These are phyloP conservation scores for Metalampra italica DNA, from an alignment of 2,888 invertebrate species.

Conservation along the genomic window DNA sequence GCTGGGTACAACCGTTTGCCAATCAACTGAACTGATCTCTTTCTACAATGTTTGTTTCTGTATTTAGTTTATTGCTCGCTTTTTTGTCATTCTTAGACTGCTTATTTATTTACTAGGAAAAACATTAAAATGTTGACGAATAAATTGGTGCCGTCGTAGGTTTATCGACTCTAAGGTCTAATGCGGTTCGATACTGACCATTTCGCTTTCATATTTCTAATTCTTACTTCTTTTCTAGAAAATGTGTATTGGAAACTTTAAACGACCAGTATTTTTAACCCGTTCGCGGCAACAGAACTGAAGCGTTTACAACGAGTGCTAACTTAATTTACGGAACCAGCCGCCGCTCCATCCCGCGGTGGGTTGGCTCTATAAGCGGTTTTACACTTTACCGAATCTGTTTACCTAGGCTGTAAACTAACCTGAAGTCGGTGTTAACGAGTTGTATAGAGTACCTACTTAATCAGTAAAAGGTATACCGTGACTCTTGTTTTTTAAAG, in stretches of 20 bases:
- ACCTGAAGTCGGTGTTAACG: slow-evolving; percentile 12
- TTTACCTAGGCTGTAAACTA: slow-evolving; percentile 26
- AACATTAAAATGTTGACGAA: no score
- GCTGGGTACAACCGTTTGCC: neutral
- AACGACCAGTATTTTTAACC: neutral
- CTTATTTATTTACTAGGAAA: no score
- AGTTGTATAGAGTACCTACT: neutral
- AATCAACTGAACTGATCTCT: no score
- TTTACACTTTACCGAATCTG: slow-evolving; percentile 39
- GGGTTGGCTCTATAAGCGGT: slow-evolving; percentile 30
- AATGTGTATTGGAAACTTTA: no score
- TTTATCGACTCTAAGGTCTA: no score
- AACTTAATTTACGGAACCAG: slow-evolving; percentile 42
- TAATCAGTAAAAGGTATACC: neutral
- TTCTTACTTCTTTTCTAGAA: no score
- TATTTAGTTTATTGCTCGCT: no score
- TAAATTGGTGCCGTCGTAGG: no score
- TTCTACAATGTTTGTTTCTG: no score
- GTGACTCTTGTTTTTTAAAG: neutral
- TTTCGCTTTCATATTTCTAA: no score
- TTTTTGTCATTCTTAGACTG: no score
- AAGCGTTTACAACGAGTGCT: slow-evolving; percentile 12
- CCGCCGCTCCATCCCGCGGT: slow-evolving; percentile 4
- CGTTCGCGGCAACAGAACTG: neutral
- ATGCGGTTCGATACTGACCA: no score